Evolutionary conservation across 1,140 invertebrate species (phyloP).

Genomic region (Paralvinella palmiformis): DNA sequence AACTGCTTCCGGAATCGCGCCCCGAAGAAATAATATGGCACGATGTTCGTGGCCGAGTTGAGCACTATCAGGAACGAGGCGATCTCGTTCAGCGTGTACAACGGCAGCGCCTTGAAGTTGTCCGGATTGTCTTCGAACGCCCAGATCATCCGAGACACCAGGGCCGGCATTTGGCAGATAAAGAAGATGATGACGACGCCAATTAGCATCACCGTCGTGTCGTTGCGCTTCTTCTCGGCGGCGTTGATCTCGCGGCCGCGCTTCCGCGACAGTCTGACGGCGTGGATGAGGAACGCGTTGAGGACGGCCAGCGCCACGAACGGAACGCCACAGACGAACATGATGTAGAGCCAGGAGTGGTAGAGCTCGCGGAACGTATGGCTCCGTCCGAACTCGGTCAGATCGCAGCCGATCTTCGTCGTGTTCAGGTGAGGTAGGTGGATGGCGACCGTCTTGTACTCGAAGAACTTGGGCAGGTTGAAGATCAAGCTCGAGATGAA

Average conservation of each 20-base stretch:
- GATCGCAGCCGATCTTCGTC: constrained; percentile 20
- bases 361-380: constrained; percentile 37
- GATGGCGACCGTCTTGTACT: constrained; percentile 31
- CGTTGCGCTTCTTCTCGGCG: constrained; percentile 42
- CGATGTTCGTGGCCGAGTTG: constrained; percentile 49
- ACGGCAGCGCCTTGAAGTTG: constrained; percentile 11
- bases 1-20: constrained; percentile 44
- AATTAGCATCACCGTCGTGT: constrained; percentile 50
- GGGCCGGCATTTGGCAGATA: constrained; percentile 46
- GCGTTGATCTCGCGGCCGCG: constrained; percentile 38
- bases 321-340: constrained; percentile 45
- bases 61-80: constrained; percentile 45
- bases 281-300: constrained; percentile 45
- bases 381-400: constrained; percentile 37
- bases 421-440: background rate
- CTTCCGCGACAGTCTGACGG: constrained; percentile 38
- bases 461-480: constrained; percentile 46
- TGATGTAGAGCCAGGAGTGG: constrained; percentile 45
- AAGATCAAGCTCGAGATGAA: constrained; percentile 34
- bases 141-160: constrained; percentile 45
- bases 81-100: constrained; percentile 41
- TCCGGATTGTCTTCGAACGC: constrained; percentile 30
- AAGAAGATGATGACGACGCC: constrained; percentile 48
- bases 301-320: constrained; percentile 43
- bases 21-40: constrained; percentile 50